Evolutionary conservation across 1,140 invertebrate genomes (phyloP).

Genomic region (Tyrophagus putrescentiae): DNA sequence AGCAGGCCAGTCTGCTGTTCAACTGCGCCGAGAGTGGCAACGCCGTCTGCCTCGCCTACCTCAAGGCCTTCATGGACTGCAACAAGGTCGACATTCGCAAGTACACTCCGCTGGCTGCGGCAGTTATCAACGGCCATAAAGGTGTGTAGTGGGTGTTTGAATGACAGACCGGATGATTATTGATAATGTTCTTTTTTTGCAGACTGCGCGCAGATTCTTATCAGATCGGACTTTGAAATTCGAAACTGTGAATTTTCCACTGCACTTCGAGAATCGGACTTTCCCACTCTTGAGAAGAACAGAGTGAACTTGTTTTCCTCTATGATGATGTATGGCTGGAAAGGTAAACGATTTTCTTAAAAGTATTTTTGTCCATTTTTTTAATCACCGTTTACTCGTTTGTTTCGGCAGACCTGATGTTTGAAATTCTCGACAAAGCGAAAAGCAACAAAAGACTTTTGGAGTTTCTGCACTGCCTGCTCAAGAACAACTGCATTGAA

Average conservation of each 20-base stretch:
- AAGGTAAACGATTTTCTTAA: background rate
- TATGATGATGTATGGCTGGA: background rate
- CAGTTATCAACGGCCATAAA: constrained; percentile 36
- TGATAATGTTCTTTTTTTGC: constrained; percentile 20
- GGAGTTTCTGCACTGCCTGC: background rate
- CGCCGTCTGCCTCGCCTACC: constrained; percentile 37
- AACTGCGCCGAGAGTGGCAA: constrained; percentile 37
- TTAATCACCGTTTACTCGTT: background rate
- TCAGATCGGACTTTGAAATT: constrained; percentile 33
- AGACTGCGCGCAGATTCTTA: constrained; percentile 37
- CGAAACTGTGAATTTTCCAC: background rate
- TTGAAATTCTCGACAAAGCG: background rate
- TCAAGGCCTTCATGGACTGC: constrained; percentile 32
- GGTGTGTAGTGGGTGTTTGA: constrained; percentile 25
- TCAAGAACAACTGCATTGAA: background rate
- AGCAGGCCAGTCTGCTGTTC: constrained; percentile 36
- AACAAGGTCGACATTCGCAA: constrained; percentile 35
- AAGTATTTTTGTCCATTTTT: background rate
- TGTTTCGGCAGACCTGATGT: background rate
- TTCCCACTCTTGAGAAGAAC: constrained; percentile 2
- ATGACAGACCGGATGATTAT: constrained; percentile 7
- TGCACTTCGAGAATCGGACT: background rate
- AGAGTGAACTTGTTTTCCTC: constrained; percentile 22
- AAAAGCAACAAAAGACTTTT: background rate
- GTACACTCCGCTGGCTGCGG: constrained; percentile 39